These are phyloP conservation scores for Daktulosphaira vitifoliae DNA, from an alignment of 1,140 invertebrate species.

Conservation along the genomic window DNA sequence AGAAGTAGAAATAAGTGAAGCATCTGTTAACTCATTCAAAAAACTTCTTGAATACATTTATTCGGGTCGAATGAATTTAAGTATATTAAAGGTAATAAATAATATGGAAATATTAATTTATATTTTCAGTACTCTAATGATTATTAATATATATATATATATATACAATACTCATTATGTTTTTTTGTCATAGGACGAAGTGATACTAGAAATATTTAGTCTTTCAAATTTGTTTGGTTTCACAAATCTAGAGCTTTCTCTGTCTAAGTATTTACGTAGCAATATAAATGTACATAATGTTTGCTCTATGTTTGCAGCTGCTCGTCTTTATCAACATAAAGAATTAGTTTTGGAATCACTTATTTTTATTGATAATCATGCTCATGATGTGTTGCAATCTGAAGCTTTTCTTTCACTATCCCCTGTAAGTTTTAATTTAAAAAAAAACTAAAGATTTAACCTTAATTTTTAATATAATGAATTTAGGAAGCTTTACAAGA, in stretches of 20 bases:
- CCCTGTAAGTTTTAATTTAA: constrained; percentile 61
- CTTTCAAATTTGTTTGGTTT: constrained; percentile 94
- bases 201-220: constrained; percentile 75
- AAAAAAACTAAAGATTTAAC: too few species aligned
- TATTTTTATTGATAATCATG: constrained; percentile 80
- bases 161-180: background rate
- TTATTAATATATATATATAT: too few species aligned
- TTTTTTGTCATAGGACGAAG: constrained; percentile 57
- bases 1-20: constrained; percentile 77
- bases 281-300: constrained; percentile 80
- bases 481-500: constrained; percentile 64
- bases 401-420: constrained; percentile 78
- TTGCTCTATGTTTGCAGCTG: constrained; percentile 86
- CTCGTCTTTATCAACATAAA: constrained; percentile 60
- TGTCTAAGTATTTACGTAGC: constrained; percentile 87
- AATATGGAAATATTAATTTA: background rate
- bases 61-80: constrained; percentile 77
- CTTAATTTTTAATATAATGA: too few species aligned
- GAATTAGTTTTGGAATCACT: constrained; percentile 55
- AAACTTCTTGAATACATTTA: constrained; percentile 90
- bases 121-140: background rate
- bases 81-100: constrained; percentile 56
- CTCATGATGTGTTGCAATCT: constrained; percentile 69
- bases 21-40: constrained; percentile 82
- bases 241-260: constrained; percentile 76